These are phyloP conservation scores for Emmelina monodactyla DNA, from an alignment of 2,888 invertebrate species.

Conservation along the genomic window DNA sequence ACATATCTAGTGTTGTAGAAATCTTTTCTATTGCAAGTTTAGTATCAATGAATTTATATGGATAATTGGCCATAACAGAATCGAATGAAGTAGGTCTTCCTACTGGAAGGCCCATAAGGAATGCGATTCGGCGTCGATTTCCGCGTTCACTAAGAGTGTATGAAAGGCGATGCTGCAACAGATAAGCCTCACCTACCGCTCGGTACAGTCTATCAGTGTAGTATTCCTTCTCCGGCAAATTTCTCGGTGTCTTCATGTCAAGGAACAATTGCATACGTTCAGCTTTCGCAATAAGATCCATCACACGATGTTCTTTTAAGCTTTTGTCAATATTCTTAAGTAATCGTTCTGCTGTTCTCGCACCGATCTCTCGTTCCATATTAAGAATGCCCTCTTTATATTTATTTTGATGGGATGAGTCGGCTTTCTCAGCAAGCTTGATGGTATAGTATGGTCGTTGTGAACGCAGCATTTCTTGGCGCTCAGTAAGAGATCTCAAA, in stretches of 20 bases:
- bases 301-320: conserved; percentile 34
- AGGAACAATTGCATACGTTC: conserved; percentile 56
- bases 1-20: conserved; percentile 40
- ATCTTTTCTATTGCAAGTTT: conserved; percentile 44
- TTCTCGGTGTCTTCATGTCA: conserved; percentile 43
- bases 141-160: conserved; percentile 52
- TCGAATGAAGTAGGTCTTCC: conserved; percentile 51
- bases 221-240: conserved; percentile 45
- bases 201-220: conserved; percentile 49
- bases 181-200: conserved; percentile 49
- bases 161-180: conserved; percentile 45
- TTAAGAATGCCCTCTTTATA: conserved; percentile 38
- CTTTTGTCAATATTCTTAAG: conserved; percentile 41
- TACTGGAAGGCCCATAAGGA: conserved; percentile 49
- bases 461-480: conserved; percentile 50
- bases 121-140: conserved; percentile 50
- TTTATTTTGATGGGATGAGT: conserved; percentile 43
- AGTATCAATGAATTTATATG: conserved; percentile 48
- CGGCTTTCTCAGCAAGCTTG: conserved; percentile 47
- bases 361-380: conserved; percentile 45
- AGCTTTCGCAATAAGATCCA: conserved; percentile 47
- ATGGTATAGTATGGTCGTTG: conserved; percentile 54
- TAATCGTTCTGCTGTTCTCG: conserved; percentile 39
- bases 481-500: conserved; percentile 36
- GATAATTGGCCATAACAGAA: conserved; percentile 56